Percentiles rank a stretch among this genome's conserved stretches.
phyloP scores from a whole-genome alignment of 2,888 invertebrate species.

The Noctua pronuba region DNA sequence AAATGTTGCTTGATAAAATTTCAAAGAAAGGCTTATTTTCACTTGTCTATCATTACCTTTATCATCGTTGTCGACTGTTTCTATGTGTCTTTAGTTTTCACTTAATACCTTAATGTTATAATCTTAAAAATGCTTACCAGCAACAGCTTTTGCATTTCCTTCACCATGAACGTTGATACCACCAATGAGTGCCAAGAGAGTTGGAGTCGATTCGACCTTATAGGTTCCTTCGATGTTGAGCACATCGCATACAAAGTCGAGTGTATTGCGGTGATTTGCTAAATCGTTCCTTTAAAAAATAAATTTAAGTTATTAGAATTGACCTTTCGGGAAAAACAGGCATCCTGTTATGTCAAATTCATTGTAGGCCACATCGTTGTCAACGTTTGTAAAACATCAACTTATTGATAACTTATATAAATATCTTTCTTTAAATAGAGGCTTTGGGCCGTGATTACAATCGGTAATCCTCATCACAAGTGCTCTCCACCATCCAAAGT shows the following conservation, averaged over 20 bases:
- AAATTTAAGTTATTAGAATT: neutral
- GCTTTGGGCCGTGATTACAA: neutral
- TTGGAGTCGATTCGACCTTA: slow-evolving; percentile 39
- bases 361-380: too few relatives aligned
- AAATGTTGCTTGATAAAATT: neutral
- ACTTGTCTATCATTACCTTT: neutral
- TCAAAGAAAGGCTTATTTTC: neutral
- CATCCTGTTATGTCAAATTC: too few relatives aligned
- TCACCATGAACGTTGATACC: slow-evolving; percentile 57
- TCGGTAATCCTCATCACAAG: neutral
- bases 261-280: neutral
- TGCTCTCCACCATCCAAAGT: neutral
- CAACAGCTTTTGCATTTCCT: slow-evolving; percentile 29
- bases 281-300: slow-evolving; percentile 31
- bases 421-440: neutral
- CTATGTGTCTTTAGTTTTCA: neutral
- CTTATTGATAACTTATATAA: neutral
- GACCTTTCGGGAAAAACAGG: neutral
- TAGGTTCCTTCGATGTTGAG: slow-evolving; percentile 34
- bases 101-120: neutral
- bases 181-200: slow-evolving; percentile 42
- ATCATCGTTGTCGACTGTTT: too few relatives aligned
- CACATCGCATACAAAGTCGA: slow-evolving; percentile 40
- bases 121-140: slow-evolving; percentile 35
- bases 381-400: neutral